Conservation (phyloP, 2,797 vertebrate genomes). For the Phalloptychus januarius region DNA sequence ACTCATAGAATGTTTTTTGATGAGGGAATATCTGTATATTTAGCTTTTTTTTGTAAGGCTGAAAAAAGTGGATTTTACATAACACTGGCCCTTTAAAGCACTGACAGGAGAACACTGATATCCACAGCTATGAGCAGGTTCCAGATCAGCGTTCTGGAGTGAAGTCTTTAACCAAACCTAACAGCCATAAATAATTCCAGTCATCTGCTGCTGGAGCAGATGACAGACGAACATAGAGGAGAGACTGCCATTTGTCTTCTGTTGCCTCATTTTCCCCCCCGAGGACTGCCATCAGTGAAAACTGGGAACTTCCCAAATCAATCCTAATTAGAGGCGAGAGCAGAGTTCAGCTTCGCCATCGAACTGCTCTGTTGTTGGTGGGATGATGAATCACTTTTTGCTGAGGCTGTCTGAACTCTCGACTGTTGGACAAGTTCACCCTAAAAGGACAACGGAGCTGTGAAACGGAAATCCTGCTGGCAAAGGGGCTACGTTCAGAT, state of each 20-base stretch:
- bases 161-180: not conserved
- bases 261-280: not conserved
- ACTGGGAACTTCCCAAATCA: constrained; percentile 8
- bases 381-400: constrained; percentile 26
- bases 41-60: too few relatives aligned
- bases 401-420: constrained; percentile 6
- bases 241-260: constrained; percentile 10
- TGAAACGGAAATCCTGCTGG: not conserved
- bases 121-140: not conserved
- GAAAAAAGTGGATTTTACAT: too few relatives aligned
- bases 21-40: too few relatives aligned
- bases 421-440: constrained; percentile 13
- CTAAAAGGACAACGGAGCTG: constrained; percentile 13
- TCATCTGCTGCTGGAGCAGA: not conserved
- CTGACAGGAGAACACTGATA: not conserved
- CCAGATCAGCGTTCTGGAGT: not conserved
- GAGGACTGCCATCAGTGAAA: not conserved
- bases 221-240: constrained; percentile 5
- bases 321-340: constrained; percentile 25
- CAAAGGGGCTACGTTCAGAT: not conserved
- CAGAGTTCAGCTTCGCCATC: constrained; percentile 11
- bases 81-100: not conserved
- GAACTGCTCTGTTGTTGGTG: constrained; percentile 7
- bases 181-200: not conserved
- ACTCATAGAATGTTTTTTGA: too few relatives aligned